Evolutionary conservation across 2,797 vertebrate genomes (phyloP), one percentile per base, ranked within the genome.

Genomic region (Anguilla megastoma): DNA sequence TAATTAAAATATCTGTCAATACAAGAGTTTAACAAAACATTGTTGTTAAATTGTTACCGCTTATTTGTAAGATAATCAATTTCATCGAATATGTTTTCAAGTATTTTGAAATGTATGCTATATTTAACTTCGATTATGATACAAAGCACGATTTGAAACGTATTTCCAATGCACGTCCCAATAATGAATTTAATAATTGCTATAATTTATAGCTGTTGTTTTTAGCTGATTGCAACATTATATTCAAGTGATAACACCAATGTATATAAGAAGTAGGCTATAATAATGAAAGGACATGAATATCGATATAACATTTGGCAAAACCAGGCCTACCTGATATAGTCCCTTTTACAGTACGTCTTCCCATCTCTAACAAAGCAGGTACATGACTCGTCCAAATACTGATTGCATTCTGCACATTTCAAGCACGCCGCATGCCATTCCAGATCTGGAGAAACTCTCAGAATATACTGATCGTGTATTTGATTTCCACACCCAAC

Each of bases 401-500:
- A 98, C 95, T 98, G 98, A 93, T 97, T 98, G 94, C 98, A 98
- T 92, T 98, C 98, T 69, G 97, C 98, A 93, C 98, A 99, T 93
- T 99, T 99, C 92, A 99, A 96, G 93, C 98, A 99, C 80, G 98
- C 97, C 1, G 98, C 98, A 94, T 99, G 98, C 98, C 98, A 99
- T 95, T 99, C 98, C 95, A 99, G 95, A 95, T 99, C 98, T 93
- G 98, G 98, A 88, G 98, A 98, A 92, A 99, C 98, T 93, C 98
- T 95, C 92, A 99, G 96, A 93, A 99, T 99, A 93, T 97, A 99
- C 95, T 98, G 98, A 95, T 99, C 98, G 94, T 98, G 98, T 95
- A 98, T 99, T 93, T 99, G 98, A 95, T 98, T 98, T 94, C 97
- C 97, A 95, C 98, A 99, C 93, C 98, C 98, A 93, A 99, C 98